phyloP scores from a whole-genome alignment of 2,888 invertebrate genomes.

The Podotricha telesiphe region DNA sequence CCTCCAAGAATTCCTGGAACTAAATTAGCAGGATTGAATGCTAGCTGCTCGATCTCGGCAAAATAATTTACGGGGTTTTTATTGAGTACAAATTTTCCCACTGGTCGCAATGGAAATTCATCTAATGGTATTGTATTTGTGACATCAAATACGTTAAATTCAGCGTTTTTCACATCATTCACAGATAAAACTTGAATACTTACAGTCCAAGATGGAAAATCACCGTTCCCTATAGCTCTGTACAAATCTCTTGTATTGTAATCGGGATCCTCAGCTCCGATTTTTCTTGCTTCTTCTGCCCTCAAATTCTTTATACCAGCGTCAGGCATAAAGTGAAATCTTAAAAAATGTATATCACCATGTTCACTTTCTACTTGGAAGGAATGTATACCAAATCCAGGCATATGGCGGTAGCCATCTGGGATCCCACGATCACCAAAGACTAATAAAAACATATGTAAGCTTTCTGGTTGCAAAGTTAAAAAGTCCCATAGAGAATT shows the following conservation, averaged over 20 bases:
- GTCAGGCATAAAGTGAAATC: constrained; percentile 94
- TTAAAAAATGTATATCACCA: constrained; percentile 88
- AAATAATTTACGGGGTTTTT: constrained; percentile 95
- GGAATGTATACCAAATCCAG: constrained; percentile 95
- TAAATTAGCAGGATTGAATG: constrained; percentile 93
- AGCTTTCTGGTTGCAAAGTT: constrained; percentile 90
- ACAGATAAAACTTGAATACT: constrained; percentile 92
- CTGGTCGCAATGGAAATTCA: constrained; percentile 91
- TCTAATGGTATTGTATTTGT: constrained; percentile 92
- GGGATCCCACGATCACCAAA: constrained; percentile 95
- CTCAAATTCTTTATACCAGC: constrained; percentile 91
- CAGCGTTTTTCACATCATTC: constrained; percentile 88
- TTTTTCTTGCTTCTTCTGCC: constrained; percentile 84
- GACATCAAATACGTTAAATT: constrained; percentile 94
- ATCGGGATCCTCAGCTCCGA: constrained; percentile 91
- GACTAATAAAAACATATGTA: constrained; percentile 91
- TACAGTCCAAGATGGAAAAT: constrained; percentile 89
- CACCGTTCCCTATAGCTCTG: constrained; percentile 90
- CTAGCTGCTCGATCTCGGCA: constrained; percentile 94
- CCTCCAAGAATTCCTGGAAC: constrained; percentile 95
- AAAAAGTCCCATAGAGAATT: constrained; percentile 97
- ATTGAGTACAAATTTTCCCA: constrained; percentile 92
- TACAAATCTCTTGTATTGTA: constrained; percentile 93
- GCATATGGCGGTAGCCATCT: constrained; percentile 94
- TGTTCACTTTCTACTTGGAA: constrained; percentile 91